A percentile compares a stretch with the other conserved stretches of the same genome.
Evolutionary conservation across 1,140 invertebrate species (phyloP).

Genomic region (Hormaphis cornu): DNA sequence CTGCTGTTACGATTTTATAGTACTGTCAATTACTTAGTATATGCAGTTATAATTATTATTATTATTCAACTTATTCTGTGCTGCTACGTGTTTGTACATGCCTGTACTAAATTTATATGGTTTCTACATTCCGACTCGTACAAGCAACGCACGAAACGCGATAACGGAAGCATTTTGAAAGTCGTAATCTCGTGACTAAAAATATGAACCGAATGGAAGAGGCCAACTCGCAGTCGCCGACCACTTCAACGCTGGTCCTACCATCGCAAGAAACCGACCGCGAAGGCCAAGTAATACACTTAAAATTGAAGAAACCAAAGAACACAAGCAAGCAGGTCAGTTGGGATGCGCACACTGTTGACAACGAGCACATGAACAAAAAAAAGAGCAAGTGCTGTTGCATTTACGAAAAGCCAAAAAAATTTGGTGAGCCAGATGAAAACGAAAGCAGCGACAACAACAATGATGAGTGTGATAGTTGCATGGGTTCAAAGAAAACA

Average conservation of each 20-base stretch:
- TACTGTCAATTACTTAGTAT: too few relatives aligned
- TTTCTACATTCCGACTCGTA: too few relatives aligned
- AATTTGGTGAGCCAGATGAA: conserved; percentile 65
- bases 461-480: conserved; percentile 76
- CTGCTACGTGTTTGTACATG: too few relatives aligned
- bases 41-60: too few relatives aligned
- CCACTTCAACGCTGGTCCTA: conserved; percentile 7
- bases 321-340: conserved; percentile 68
- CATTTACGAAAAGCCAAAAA: conserved; percentile 71
- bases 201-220: conserved; percentile 13
- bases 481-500: conserved; percentile 68
- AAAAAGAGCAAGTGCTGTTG: conserved; percentile 94
- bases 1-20: too few relatives aligned
- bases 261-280: conserved; percentile 46
- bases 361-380: conserved; percentile 86
- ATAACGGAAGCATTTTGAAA: too few relatives aligned
- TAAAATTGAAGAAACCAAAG: conserved; percentile 64
- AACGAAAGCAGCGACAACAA: conserved; percentile 67
- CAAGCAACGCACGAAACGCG: too few relatives aligned
- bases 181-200: too few relatives aligned
- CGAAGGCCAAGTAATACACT: conserved; percentile 45
- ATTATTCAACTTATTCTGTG: too few relatives aligned
- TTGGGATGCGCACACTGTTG: conserved; percentile 81
- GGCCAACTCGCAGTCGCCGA: background rate
- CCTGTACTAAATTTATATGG: too few relatives aligned